Evolutionary conservation across 2,888 invertebrate species (phyloP).

Genomic region (Hypselothyrea guttata): DNA sequence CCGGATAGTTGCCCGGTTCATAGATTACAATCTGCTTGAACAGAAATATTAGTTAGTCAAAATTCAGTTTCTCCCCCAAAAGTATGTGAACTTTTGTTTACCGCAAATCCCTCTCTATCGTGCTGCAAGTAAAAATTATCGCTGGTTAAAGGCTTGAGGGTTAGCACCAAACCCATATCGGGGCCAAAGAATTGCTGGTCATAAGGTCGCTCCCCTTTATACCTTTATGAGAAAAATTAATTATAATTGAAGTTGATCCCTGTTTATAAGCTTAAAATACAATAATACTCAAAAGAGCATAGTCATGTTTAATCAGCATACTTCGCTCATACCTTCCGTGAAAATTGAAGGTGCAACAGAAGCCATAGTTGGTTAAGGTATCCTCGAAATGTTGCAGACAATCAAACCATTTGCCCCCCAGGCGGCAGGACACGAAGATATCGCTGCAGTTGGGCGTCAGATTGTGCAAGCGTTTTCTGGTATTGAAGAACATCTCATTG

Average conservation of each 20-base stretch:
- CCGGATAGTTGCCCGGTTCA: conserved; percentile 54
- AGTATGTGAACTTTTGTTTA: conserved; percentile 67
- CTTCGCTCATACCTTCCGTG: conserved; percentile 57
- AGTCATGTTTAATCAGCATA: too few relatives aligned
- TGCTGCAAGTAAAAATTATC: conserved; percentile 84
- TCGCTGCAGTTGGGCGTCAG: conserved; percentile 81
- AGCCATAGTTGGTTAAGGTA: conserved; percentile 81
- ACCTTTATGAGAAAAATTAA: too few relatives aligned
- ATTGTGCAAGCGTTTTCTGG: conserved; percentile 57
- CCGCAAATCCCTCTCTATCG: conserved; percentile 84
- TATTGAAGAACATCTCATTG: conserved; percentile 73
- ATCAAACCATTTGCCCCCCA: conserved; percentile 59
- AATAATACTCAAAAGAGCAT: too few relatives aligned
- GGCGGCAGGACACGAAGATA: conserved; percentile 77
- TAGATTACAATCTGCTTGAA: conserved; percentile 48
- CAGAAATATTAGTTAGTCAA: too few relatives aligned
- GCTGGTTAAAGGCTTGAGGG: conserved; percentile 83
- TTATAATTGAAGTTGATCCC: too few relatives aligned
- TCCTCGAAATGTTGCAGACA: conserved; percentile 75
- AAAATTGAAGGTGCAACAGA: conserved; percentile 82
- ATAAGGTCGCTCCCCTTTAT: conserved; percentile 27
- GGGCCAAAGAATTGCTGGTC: conserved; percentile 76
- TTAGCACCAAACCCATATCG: conserved; percentile 83
- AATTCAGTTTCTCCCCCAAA: too few relatives aligned
- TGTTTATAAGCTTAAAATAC: too few relatives aligned